phyloP scores from a whole-genome alignment of 2,797 vertebrate genomes.

The Leptodactylus fallax region DNA sequence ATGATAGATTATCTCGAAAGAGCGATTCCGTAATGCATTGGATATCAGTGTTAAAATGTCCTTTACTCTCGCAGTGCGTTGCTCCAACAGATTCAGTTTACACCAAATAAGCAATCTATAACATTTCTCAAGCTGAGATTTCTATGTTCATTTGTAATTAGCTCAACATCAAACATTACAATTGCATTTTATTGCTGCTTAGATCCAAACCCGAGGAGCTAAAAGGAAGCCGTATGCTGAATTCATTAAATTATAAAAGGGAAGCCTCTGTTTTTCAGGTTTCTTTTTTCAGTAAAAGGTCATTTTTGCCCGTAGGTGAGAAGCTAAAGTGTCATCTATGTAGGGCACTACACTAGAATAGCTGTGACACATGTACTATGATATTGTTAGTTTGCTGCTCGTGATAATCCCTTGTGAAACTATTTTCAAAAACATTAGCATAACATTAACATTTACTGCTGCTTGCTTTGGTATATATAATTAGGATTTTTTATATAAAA shows the following conservation, averaged over 20 bases:
- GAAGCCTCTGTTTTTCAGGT: not conserved
- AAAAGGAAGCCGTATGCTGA: not conserved
- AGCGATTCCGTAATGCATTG: not conserved
- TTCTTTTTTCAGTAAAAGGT: slow-evolving; percentile 25
- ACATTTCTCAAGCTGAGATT: slow-evolving; percentile 4
- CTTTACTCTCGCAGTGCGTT: slow-evolving; percentile 22
- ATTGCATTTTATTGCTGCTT: not conserved
- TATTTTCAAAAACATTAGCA: not conserved
- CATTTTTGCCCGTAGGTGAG: slow-evolving; percentile 29
- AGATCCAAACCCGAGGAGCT: not conserved
- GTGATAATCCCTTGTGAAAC: not conserved
- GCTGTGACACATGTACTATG: slow-evolving; percentile 18
- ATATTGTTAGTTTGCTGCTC: slow-evolving; percentile 34
- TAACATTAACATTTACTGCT: slow-evolving; percentile 1
- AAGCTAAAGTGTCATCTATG: slow-evolving; percentile 12
- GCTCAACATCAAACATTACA: slow-evolving; percentile 33
- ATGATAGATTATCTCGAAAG: slow-evolving; percentile 4
- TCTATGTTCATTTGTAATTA: slow-evolving; percentile 13
- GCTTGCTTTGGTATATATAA: not conserved
- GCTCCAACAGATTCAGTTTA: not conserved
- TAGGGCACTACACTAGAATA: slow-evolving; percentile 1
- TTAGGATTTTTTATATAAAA: not conserved
- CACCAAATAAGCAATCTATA: slow-evolving; percentile 1
- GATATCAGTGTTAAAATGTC: not conserved
- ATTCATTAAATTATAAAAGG: not conserved